Evolutionary conservation across 2,113 vertebrate species (phyloP).

Genomic region (Cichladusa arquata): DNA sequence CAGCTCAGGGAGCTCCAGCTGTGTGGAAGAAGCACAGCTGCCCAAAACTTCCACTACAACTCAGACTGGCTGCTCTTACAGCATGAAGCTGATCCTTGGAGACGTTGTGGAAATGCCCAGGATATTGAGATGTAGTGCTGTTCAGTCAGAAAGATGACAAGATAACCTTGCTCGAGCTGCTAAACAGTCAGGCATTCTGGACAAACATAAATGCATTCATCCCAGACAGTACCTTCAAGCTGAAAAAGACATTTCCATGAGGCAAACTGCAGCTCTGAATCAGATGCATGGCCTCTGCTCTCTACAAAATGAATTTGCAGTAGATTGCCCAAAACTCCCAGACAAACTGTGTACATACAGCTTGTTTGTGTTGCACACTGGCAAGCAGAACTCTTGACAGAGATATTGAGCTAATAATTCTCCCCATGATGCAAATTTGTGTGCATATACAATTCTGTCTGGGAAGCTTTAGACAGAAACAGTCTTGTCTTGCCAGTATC

Average conservation of each 20-base stretch:
- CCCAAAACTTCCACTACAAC: not conserved
- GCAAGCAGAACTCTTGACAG: not conserved
- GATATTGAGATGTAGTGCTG: not conserved
- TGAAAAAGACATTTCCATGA: not conserved
- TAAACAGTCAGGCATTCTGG: not conserved
- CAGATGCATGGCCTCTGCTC: not conserved
- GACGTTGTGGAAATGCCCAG: not conserved
- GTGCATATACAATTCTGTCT: not conserved
- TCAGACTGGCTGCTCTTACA: not conserved
- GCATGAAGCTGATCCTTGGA: rapidly evolving
- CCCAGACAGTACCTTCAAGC: rapidly evolving
- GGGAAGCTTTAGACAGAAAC: not conserved
- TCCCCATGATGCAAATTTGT: not conserved
- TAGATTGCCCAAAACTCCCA: not conserved
- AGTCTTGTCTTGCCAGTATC: not conserved
- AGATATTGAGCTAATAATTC: not conserved
- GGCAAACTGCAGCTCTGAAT: not conserved
- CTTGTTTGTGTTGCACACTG: not conserved
- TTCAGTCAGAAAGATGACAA: not conserved
- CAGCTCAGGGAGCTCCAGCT: not conserved
- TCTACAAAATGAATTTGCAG: not conserved
- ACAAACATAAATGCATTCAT: not conserved
- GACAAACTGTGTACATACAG: not conserved
- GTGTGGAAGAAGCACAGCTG: not conserved
- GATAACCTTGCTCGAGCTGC: rapidly evolving